Evolutionary conservation across 2,888 invertebrate species (phyloP), one percentile per base, ranked within the genome.

Genomic region (Iselma pallidipennis): DNA sequence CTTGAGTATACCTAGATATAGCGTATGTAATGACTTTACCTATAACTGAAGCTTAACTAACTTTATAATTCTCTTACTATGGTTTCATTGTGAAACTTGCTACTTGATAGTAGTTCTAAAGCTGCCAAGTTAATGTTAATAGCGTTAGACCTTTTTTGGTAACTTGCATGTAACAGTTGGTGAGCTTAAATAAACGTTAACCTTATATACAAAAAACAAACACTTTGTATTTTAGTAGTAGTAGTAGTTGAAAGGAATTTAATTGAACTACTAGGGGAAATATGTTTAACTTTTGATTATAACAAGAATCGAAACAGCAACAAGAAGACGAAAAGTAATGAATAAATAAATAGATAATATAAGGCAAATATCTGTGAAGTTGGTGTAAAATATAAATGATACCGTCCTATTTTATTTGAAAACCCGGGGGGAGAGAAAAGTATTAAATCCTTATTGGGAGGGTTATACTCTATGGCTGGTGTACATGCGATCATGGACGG

Each of bases 11-110:
- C 7, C 1, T 37, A 19, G 16, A 7, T 37, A 45, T 19, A 21
- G 19, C 4, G 12, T 21, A 19, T 45, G 21, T 55, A 58, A 55
- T 51, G 49, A 25, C 55, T 58, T 62, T 55, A 55, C 55, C 51
- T 62, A 57, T 50, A 62, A 25, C 51, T 48, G 29, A 49, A 58
- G 57, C 61, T 62, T 55, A 57, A 62, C 62, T 58, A 62, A 58
- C 62, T 62, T 62, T 62, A 58, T 58, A 62, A 62, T 62, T 57
- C 62, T 58, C 57, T 48, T 23, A 51, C 48, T 51, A 62, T 51
- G 58, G 62, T 62, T 62, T 50, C 51, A 51, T 62, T 62, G 58
- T 62, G 51, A 54, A 58, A 57, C 62, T 62, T 61, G 57, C 52
- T 49, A 57, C 54, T 61, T 55, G 61, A 23, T 53, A 42, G 42